Percentiles rank a stretch among this genome's conserved stretches.
phyloP scores from a whole-genome alignment of 2,113 vertebrate genomes.

The Spea bombifrons region DNA sequence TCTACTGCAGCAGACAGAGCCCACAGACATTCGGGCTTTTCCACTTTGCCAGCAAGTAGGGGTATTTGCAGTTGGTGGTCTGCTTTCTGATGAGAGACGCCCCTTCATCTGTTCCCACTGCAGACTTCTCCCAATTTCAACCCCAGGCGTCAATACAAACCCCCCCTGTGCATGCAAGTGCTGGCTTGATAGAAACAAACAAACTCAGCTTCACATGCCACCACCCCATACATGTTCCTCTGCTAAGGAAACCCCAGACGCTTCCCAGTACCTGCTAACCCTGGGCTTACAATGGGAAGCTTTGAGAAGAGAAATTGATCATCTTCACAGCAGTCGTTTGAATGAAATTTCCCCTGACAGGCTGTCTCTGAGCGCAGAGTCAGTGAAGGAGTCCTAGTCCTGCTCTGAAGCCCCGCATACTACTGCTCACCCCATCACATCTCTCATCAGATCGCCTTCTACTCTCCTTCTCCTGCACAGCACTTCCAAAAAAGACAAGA shows the following conservation, averaged over 20 bases:
- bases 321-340: slow-evolving; percentile 81
- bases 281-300: slow-evolving; percentile 79
- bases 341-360: slow-evolving; percentile 92
- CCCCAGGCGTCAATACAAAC: slow-evolving; percentile 65
- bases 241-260: slow-evolving; percentile 3
- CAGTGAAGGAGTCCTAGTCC: slow-evolving; percentile 65
- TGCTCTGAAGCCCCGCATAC: slow-evolving; percentile 72
- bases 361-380: slow-evolving; percentile 75
- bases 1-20: slow-evolving; percentile 70
- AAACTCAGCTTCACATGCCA: background rate
- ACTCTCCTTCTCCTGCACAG: slow-evolving; percentile 59
- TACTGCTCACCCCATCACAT: slow-evolving; percentile 59
- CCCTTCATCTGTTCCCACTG: slow-evolving; percentile 73
- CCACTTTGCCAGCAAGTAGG: slow-evolving; percentile 72
- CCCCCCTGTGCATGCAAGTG: slow-evolving; percentile 60
- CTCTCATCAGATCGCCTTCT: slow-evolving; percentile 72
- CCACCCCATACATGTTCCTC: background rate
- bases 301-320: slow-evolving; percentile 86
- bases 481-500: slow-evolving; percentile 63
- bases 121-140: slow-evolving; percentile 66
- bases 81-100: slow-evolving; percentile 64
- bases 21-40: slow-evolving; percentile 70
- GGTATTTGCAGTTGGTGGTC: slow-evolving; percentile 69
- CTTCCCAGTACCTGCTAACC: slow-evolving; percentile 73
- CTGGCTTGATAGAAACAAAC: slow-evolving; percentile 37